A percentile compares a stretch with the other conserved stretches of the same genome.
These are phyloP conservation scores for Oryzias dopingdopingensis DNA, from an alignment of 2,797 vertebrate species.

Conservation along the genomic window DNA sequence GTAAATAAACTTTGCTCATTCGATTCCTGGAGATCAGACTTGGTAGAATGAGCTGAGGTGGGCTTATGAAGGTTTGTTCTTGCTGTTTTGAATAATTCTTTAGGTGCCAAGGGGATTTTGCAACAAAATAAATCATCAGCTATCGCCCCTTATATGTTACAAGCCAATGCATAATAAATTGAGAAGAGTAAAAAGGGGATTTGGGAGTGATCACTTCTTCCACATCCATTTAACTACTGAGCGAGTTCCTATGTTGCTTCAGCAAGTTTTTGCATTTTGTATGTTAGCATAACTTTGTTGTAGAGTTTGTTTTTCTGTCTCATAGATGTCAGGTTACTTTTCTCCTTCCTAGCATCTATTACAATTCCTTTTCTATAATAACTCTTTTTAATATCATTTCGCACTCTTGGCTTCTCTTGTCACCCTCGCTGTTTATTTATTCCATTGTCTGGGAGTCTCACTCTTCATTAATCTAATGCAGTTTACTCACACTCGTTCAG, in stretches of 20 bases:
- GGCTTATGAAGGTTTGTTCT: conserved; percentile 28
- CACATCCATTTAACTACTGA: conserved; percentile 50
- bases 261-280: conserved; percentile 49
- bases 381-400: conserved; percentile 36
- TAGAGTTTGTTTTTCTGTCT: conserved; percentile 55
- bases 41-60: conserved; percentile 9
- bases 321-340: conserved; percentile 17
- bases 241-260: conserved; percentile 49
- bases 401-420: conserved; percentile 10
- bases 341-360: conserved; percentile 32
- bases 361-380: conserved; percentile 39
- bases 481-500: conserved; percentile 45
- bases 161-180: conserved; percentile 58
- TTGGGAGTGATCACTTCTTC: conserved; percentile 47
- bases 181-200: conserved; percentile 29
- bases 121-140: conserved; percentile 39
- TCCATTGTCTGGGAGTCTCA: conserved; percentile 37
- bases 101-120: conserved; percentile 6
- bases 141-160: conserved; percentile 33
- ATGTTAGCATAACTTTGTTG: conserved; percentile 58
- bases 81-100: conserved; percentile 42
- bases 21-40: conserved; percentile 1
- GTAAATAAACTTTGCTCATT: conserved; percentile 21
- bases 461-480: conserved; percentile 64
- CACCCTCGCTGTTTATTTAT: conserved; percentile 31